phyloP scores from a whole-genome alignment of 2,113 vertebrate species.

The Tenrec ecaudatus region DNA sequence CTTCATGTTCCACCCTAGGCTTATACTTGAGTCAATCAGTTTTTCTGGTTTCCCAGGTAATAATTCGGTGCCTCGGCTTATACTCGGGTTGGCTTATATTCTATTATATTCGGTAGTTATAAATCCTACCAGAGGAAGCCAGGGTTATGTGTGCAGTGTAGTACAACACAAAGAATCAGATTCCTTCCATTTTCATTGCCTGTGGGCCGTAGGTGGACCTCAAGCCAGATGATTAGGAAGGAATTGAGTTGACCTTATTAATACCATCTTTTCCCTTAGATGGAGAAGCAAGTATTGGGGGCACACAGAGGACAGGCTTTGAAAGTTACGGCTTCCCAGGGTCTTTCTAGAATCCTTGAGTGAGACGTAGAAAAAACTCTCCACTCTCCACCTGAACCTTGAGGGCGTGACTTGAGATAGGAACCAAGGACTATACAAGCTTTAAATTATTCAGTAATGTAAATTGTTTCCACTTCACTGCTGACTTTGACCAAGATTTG shows the following conservation, averaged over 20 bases:
- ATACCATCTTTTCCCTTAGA: not conserved
- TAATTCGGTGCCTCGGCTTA: too few relatives aligned
- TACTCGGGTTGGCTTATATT: too few relatives aligned
- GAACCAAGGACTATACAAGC: not conserved
- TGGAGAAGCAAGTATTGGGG: not conserved
- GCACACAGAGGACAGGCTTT: not conserved
- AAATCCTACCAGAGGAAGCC: not conserved
- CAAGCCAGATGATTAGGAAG: not conserved
- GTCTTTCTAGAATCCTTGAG: not conserved
- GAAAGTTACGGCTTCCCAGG: not conserved
- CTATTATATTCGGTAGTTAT: too few relatives aligned
- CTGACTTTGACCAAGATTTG: slow-evolving; percentile 63
- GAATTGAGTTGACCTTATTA: not conserved
- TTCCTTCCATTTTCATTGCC: not conserved
- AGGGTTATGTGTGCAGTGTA: not conserved
- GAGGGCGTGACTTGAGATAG: not conserved
- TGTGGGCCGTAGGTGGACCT: accelerated
- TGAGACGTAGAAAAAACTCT: not conserved
- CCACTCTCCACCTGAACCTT: not conserved
- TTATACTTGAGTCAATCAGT: too few relatives aligned
- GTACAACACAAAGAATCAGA: not conserved
- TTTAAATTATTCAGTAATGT: slow-evolving; percentile 36
- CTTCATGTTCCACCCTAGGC: too few relatives aligned
- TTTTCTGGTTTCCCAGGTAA: too few relatives aligned
- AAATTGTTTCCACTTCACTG: slow-evolving; percentile 57